Conservation (phyloP, 2,113 vertebrate species). For the Callospermophilus lateralis region DNA sequence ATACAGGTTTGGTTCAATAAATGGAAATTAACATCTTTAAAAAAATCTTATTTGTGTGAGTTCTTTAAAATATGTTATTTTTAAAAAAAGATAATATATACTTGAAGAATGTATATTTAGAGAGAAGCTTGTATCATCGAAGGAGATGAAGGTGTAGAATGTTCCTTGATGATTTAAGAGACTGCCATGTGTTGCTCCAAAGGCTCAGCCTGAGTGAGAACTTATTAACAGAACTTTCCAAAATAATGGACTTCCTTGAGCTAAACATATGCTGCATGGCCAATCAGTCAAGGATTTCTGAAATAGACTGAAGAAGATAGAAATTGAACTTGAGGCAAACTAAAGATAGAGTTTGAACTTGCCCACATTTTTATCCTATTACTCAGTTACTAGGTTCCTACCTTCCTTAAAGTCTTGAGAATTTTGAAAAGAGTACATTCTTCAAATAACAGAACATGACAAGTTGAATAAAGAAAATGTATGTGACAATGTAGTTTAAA, state of each 20-base stretch:
- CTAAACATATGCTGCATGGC: neutral
- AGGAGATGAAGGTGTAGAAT: neutral
- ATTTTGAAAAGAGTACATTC: neutral
- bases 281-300: neutral
- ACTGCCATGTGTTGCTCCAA: neutral
- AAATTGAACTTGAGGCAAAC: neutral
- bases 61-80: neutral
- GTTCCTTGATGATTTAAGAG: neutral
- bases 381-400: neutral
- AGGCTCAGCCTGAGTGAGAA: neutral
- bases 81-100: neutral
- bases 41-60: neutral
- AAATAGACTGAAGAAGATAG: neutral
- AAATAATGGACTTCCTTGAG: neutral
- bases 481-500: neutral
- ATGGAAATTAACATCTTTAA: neutral
- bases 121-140: neutral
- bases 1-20: too few species aligned
- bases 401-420: neutral
- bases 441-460: slow-evolving; percentile 5
- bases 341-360: neutral
- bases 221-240: neutral
- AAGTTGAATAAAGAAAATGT: neutral
- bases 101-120: neutral
- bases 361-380: neutral